These are phyloP conservation scores for Protodeltote pygarga DNA, from an alignment of 2,888 invertebrate genomes.

Conservation along the genomic window DNA sequence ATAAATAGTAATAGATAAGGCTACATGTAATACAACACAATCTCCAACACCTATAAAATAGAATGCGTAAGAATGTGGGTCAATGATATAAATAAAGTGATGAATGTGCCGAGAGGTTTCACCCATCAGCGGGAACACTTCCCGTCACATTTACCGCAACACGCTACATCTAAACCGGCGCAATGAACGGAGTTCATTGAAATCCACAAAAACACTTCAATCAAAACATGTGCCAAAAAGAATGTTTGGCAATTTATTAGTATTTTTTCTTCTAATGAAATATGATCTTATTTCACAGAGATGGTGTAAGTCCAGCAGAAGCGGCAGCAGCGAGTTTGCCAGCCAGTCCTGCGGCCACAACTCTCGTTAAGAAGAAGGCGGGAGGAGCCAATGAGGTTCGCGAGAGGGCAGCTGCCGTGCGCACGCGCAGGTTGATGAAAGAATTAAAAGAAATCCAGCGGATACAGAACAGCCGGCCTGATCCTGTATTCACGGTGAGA, in stretches of 20 bases:
- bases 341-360: slow-evolving; percentile 81
- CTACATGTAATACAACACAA: no score
- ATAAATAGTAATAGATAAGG: no score
- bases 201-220: no score
- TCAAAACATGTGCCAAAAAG: slow-evolving; percentile 28
- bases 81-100: slow-evolving; percentile 39
- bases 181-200: slow-evolving; percentile 19
- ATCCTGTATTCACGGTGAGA: slow-evolving; percentile 91
- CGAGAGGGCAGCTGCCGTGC: slow-evolving; percentile 84
- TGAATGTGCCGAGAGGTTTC: slow-evolving; percentile 16
- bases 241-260: no score
- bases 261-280: neutral
- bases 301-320: slow-evolving; percentile 83
- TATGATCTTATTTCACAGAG: slow-evolving; percentile 61
- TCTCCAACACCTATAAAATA: slow-evolving; percentile 2
- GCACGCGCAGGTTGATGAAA: slow-evolving; percentile 94
- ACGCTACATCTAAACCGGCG: slow-evolving; percentile 9
- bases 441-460: slow-evolving; percentile 93
- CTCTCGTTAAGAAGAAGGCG: slow-evolving; percentile 79
- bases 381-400: slow-evolving; percentile 74
- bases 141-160: slow-evolving; percentile 14
- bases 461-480: slow-evolving; percentile 89
- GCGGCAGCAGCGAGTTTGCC: slow-evolving; percentile 79
- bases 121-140: slow-evolving; percentile 18
- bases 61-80: slow-evolving; percentile 23